Percentiles rank a stretch among this genome's conserved stretches.
Evolutionary conservation across 2,888 invertebrate genomes (phyloP).

Genomic region (Venustoraphidia nigricollis): DNA sequence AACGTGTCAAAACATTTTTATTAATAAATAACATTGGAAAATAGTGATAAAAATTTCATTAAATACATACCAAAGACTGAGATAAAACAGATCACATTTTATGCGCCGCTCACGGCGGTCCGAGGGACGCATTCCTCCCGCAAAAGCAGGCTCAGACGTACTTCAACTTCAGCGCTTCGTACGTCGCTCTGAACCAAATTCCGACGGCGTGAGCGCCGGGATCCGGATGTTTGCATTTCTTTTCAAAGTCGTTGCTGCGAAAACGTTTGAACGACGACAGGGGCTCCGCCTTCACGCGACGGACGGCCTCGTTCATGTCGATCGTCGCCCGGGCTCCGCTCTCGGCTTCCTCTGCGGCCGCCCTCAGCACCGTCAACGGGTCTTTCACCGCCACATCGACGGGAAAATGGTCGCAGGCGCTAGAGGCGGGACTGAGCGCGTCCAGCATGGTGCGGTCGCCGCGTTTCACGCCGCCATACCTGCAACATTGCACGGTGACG

Average conservation of each 20-base stretch:
- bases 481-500: neutral
- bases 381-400: constrained; percentile 32
- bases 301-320: constrained; percentile 24
- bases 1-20: no score
- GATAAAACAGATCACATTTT: no score
- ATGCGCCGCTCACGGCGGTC: no score
- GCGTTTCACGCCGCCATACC: neutral
- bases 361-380: constrained; percentile 20
- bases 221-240: constrained; percentile 29
- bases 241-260: constrained; percentile 2
- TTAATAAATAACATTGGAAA: no score
- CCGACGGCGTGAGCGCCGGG: constrained; percentile 42
- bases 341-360: constrained; percentile 16
- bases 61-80: no score
- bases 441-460: neutral
- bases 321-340: constrained; percentile 16
- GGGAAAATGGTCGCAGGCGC: no score
- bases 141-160: neutral
- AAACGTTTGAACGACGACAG: constrained; percentile 14
- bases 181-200: constrained; percentile 38
- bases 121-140: no score
- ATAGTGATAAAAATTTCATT: no score
- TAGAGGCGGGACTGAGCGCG: neutral
- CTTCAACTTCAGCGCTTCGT: constrained; percentile 28
- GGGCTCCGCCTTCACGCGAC: constrained; percentile 24